Evolutionary conservation across 2,797 vertebrate species (phyloP).

Genomic region (Sarcoramphus papa): DNA sequence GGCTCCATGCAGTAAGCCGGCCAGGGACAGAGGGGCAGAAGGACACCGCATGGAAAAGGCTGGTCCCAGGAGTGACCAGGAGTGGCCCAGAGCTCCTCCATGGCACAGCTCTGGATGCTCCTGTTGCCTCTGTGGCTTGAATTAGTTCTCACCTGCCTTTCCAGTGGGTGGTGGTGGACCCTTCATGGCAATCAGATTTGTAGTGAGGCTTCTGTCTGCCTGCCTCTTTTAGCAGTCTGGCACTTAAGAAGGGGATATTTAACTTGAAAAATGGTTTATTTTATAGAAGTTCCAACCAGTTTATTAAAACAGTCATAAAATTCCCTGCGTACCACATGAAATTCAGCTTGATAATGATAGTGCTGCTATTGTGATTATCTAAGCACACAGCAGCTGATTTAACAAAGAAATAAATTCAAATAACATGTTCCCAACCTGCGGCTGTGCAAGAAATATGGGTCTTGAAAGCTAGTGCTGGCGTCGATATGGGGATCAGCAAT

Average conservation of each 20-base stretch:
- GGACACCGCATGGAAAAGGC: neutral
- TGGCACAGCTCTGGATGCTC: neutral
- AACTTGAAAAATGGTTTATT: constrained; percentile 22
- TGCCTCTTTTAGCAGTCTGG: neutral
- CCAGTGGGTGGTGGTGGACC: neutral
- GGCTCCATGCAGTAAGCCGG: neutral
- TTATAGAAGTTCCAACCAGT: constrained; percentile 7
- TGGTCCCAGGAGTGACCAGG: neutral
- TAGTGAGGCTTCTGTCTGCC: neutral
- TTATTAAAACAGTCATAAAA: constrained; percentile 41
- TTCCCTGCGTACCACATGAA: neutral
- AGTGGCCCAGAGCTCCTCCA: neutral
- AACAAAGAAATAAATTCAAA: constrained; percentile 2
- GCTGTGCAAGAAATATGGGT: neutral
- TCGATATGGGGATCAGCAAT: rapidly evolving
- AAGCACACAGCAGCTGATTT: constrained; percentile 24
- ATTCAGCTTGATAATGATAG: constrained; percentile 20
- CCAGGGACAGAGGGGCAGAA: neutral
- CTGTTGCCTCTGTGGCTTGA: neutral
- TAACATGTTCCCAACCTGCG: neutral
- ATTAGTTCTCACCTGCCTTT: neutral
- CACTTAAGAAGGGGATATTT: neutral
- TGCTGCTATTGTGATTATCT: neutral
- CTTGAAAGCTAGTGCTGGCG: neutral
- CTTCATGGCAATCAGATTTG: neutral